These are phyloP conservation scores for Holothuria scabra DNA, from an alignment of 53 echinoderm and acorn worm genomes.

Conservation along the genomic window DNA sequence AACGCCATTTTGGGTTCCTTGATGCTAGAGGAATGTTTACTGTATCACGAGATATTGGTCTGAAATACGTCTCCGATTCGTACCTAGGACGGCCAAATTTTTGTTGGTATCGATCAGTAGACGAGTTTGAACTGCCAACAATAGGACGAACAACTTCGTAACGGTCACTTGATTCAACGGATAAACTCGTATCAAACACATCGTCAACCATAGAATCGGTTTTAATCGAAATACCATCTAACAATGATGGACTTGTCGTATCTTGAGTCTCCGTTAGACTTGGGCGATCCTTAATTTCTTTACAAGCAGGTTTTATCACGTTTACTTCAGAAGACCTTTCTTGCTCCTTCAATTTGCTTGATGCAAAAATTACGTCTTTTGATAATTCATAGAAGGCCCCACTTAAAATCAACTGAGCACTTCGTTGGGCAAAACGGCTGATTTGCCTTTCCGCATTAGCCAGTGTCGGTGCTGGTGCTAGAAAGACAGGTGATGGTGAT, in stretches of 20 bases:
- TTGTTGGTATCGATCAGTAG: not conserved
- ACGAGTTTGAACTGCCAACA: not conserved
- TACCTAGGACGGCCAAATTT: conserved; percentile 8
- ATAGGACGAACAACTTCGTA: conserved; percentile 43
- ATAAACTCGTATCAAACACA: conserved; percentile 27
- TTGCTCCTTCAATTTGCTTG: not conserved
- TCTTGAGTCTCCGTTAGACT: not conserved
- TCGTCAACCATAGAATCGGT: conserved; percentile 48
- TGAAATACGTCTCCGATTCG: conserved; percentile 31
- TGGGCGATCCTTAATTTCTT: not conserved
- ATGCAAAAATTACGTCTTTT: conserved; percentile 50
- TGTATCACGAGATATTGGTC: conserved; percentile 8
- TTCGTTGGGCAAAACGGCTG: conserved; percentile 67
- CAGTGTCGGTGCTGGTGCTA: conserved; percentile 50
- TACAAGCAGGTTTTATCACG: not conserved
- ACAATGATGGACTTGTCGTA: conserved; percentile 8
- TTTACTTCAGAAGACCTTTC: not conserved
- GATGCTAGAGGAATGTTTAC: not conserved
- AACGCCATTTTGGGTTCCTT: conserved; percentile 11
- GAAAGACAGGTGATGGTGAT: conserved; percentile 51
- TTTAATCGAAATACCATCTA: conserved; percentile 38
- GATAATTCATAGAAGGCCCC: conserved; percentile 76
- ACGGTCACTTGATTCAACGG: conserved; percentile 6
- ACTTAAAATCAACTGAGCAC: conserved; percentile 67
- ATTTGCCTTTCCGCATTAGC: conserved; percentile 36